Conservation (phyloP, 2,113 vertebrate genomes). For the Halcyon malimbica region DNA sequence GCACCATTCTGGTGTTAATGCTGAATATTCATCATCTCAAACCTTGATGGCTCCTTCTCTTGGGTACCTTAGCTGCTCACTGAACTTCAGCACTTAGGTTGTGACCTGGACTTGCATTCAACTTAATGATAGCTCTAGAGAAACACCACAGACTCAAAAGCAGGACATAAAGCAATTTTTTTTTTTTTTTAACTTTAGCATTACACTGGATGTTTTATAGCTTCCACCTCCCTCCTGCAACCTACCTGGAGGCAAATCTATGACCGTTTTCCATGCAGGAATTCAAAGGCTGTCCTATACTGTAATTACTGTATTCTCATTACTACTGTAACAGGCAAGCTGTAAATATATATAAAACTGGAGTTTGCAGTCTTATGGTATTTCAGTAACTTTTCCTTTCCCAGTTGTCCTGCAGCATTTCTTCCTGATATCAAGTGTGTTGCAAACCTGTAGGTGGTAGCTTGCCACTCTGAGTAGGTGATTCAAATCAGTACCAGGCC, state of each 20-base stretch:
- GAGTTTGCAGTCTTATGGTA: background rate
- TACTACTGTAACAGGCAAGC: background rate
- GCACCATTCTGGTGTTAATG: background rate
- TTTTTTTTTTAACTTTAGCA: background rate
- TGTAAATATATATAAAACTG: background rate
- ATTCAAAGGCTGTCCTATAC: background rate
- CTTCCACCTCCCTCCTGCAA: background rate
- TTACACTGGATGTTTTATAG: background rate
- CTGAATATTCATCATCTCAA: slow-evolving; percentile 1
- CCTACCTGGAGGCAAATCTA: background rate
- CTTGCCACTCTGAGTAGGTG: background rate
- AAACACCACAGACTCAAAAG: background rate
- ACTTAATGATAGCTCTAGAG: background rate
- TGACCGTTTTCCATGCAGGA: background rate
- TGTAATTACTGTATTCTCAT: background rate
- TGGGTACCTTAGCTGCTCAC: background rate
- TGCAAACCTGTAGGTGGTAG: background rate
- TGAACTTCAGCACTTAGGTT: background rate
- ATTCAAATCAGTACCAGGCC: background rate
- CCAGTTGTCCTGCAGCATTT: background rate
- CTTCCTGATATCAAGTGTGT: background rate
- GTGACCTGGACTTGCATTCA: background rate
- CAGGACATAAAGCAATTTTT: background rate
- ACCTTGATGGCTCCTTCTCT: background rate
- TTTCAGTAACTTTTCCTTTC: background rate